These are phyloP conservation scores for Sebastes trivittatus DNA, from an alignment of 2,797 vertebrate genomes.

Conservation along the genomic window DNA sequence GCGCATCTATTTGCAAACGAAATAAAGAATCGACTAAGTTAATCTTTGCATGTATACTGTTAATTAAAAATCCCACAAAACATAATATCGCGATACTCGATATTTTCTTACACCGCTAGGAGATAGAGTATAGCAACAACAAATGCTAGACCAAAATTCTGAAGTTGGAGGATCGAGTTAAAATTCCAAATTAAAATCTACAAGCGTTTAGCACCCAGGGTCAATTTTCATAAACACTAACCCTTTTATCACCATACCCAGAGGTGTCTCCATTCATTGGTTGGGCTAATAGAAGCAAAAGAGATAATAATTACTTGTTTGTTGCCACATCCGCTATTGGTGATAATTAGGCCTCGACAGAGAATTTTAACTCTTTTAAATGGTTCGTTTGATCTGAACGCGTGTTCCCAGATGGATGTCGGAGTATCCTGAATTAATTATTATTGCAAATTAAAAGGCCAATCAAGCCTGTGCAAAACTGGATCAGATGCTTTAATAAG, in stretches of 20 bases:
- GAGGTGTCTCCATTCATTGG: conserved; percentile 77
- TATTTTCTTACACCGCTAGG: too few relatives aligned
- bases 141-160: neutral
- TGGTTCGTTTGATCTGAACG: conserved; percentile 86
- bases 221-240: conserved; percentile 53
- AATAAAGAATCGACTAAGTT: too few relatives aligned
- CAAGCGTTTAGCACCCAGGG: conserved; percentile 47
- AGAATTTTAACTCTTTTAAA: conserved; percentile 86
- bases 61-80: too few relatives aligned
- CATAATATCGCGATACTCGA: too few relatives aligned
- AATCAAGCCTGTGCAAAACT: conserved; percentile 27
- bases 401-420: conserved; percentile 87
- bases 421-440: conserved; percentile 87
- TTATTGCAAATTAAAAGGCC: conserved; percentile 82
- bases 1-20: too few relatives aligned
- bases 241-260: conserved; percentile 66
- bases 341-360: conserved; percentile 88
- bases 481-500: conserved; percentile 25
- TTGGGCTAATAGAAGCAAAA: conserved; percentile 80
- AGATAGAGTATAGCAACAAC: neutral
- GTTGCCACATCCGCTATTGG: conserved; percentile 89
- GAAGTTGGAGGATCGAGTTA: neutral
- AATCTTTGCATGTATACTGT: too few relatives aligned
- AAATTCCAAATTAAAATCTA: conserved; percentile 17
- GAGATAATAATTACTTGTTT: conserved; percentile 91